These are phyloP conservation scores for Epinephelus cyanopodus DNA, from an alignment of 2,113 vertebrate species.

Conservation along the genomic window DNA sequence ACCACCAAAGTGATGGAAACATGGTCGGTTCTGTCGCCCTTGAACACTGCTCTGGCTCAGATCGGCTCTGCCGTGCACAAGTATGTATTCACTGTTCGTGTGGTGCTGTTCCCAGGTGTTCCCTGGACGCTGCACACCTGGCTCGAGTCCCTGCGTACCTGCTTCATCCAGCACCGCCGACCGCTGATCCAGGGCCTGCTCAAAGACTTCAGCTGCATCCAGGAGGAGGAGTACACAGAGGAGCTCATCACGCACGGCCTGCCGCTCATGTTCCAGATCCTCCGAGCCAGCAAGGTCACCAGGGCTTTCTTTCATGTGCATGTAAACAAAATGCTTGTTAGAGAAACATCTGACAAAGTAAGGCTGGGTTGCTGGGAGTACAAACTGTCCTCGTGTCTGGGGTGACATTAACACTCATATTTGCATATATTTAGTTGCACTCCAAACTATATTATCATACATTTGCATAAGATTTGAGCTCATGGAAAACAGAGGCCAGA, in stretches of 20 bases:
- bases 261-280: constrained; percentile 88
- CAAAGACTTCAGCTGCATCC: constrained; percentile 86
- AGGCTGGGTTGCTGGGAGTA: constrained; percentile 17
- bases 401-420: constrained; percentile 48
- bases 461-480: constrained; percentile 52
- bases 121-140: constrained; percentile 89
- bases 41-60: not conserved
- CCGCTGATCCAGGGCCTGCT: constrained; percentile 86
- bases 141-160: constrained; percentile 86
- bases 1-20: constrained; percentile 61
- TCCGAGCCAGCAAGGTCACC: constrained; percentile 85
- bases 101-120: constrained; percentile 79
- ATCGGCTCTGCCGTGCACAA: not conserved
- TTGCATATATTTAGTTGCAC: constrained; percentile 53
- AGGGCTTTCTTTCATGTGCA: constrained; percentile 27
- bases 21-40: constrained; percentile 71
- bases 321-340: constrained; percentile 49
- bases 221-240: constrained; percentile 87
- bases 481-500: not conserved
- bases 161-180: constrained; percentile 84
- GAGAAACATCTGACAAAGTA: constrained; percentile 32
- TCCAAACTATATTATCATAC: constrained; percentile 44
- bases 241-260: constrained; percentile 87
- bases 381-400: constrained; percentile 11
- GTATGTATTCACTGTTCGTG: constrained; percentile 57